phyloP scores from a whole-genome alignment of 2,113 vertebrate genomes.

The Tragelaphus imberbis region DNA sequence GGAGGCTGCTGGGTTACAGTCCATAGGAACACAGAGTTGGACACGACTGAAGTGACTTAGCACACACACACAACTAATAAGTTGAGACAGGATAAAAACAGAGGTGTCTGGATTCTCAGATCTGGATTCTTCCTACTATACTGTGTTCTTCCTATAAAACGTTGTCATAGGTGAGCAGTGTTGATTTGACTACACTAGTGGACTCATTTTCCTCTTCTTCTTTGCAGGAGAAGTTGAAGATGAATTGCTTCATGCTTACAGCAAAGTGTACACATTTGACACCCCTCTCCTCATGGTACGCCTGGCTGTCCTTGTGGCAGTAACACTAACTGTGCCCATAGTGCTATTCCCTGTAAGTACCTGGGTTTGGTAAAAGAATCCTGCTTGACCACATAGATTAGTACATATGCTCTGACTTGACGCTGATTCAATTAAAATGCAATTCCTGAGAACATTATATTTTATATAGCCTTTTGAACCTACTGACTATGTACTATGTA shows the following conservation, averaged over 20 bases:
- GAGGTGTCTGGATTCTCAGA: background rate
- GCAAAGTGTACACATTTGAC: slow-evolving; percentile 93
- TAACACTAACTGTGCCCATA: slow-evolving; percentile 95
- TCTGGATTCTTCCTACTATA: background rate
- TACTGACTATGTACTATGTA: background rate
- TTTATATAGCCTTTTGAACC: background rate
- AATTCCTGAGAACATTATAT: background rate
- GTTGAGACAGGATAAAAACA: background rate
- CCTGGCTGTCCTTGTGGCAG: slow-evolving; percentile 94
- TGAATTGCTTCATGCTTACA: slow-evolving; percentile 95
- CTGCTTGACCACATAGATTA: fast-evolving
- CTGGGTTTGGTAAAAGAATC: background rate
- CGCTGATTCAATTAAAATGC: background rate
- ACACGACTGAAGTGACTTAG: background rate
- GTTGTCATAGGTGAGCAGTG: background rate
- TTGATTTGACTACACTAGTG: background rate
- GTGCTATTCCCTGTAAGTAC: slow-evolving; percentile 97
- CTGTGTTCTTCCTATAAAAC: background rate
- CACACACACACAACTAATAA: background rate
- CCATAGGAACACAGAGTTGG: background rate
- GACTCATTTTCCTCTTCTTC: slow-evolving; percentile 10
- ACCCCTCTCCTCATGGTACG: slow-evolving; percentile 90
- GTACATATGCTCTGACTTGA: background rate
- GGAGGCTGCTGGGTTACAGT: background rate
- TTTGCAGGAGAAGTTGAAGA: slow-evolving; percentile 91